Base-by-base conservation (phyloP, 2,797 vertebrate genomes). In the Chrysocyon brachyurus region DNA sequence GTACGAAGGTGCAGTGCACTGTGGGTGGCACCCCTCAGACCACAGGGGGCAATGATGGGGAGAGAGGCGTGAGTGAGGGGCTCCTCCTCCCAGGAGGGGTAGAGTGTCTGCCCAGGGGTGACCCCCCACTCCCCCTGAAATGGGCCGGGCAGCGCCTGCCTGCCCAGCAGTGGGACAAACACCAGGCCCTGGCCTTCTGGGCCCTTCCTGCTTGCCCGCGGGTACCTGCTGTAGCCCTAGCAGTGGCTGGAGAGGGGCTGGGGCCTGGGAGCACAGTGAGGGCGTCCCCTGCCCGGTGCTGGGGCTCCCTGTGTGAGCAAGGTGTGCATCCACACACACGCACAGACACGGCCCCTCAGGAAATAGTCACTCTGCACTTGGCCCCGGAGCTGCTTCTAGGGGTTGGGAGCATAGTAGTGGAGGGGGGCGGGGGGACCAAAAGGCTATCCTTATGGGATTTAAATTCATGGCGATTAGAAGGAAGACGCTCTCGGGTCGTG, bases 271-370 rank as follows among this genome's bases (percentile, higher is more conserved):
- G 52, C 24, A 7, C n/a, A 1, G 26, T 36, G 5, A 1, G 8
- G 61, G 12, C 11, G 0, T 4, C 57, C 31, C n/a, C 33, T 56
- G 22, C 31, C 40, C 26, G 5, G 2, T 5, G 4, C 9, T 21
- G 17, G 26, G 8, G 10, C 68, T 24, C 6, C 0, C 12, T 77
- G 68, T 3, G 33, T n/a, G 79, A 95, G 12, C 33, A 17, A 0
- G 0, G 64, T 19, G 31, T 10, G 8, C n/a, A 6, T 31, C 15
- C 33, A 15, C 0, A 6, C 10, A 8, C 12, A 6, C 2, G 3
- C 14, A 59, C 6, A 6, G 6, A 28, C 24, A 2, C 28, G 3
- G 12, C 31, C 66, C 31, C 68, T 85, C 63, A 17, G 36, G 40
- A 72, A 81, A 46, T 17, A 21, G n/a, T 33, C 10, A 28, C 22